A percentile compares a stretch with the other conserved stretches of the same genome.
phyloP scores from a whole-genome alignment of 2,888 invertebrate genomes.

The Meghimatium bilineatum region DNA sequence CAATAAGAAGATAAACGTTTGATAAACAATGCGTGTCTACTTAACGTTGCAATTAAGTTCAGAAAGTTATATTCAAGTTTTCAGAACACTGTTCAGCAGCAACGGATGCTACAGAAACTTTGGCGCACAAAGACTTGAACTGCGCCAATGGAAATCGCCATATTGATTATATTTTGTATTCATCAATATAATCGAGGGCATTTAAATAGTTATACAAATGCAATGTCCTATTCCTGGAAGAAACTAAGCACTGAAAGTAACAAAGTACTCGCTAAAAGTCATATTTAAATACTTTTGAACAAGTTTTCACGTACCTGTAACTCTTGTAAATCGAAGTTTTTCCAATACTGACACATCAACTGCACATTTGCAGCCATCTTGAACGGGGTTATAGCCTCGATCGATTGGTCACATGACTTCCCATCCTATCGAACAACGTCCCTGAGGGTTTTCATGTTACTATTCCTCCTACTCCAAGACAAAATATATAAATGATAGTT shows the following conservation, averaged over 20 bases:
- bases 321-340: constrained; percentile 78
- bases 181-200: constrained; percentile 60
- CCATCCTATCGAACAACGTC: constrained; percentile 65
- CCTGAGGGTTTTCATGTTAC: constrained; percentile 40
- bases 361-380: constrained; percentile 79
- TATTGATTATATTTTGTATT: constrained; percentile 67
- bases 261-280: not conserved
- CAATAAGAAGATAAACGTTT: not conserved
- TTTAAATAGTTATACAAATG: constrained; percentile 42
- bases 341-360: constrained; percentile 79
- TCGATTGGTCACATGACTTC: constrained; percentile 76
- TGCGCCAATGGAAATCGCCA: constrained; percentile 56
- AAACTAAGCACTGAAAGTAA: constrained; percentile 19
- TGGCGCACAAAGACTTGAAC: constrained; percentile 33
- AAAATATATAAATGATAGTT: not conserved
- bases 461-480: not conserved
- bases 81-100: not conserved
- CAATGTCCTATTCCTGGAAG: not conserved
- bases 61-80: not conserved
- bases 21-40: not conserved
- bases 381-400: constrained; percentile 72
- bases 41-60: not conserved
- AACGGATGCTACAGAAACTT: not conserved
- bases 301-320: constrained; percentile 74
- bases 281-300: constrained; percentile 14